Percentiles rank a stretch among this genome's conserved stretches.
These are phyloP conservation scores for Spinus olivaceus DNA, from an alignment of 2,797 vertebrate genomes.

Conservation along the genomic window DNA sequence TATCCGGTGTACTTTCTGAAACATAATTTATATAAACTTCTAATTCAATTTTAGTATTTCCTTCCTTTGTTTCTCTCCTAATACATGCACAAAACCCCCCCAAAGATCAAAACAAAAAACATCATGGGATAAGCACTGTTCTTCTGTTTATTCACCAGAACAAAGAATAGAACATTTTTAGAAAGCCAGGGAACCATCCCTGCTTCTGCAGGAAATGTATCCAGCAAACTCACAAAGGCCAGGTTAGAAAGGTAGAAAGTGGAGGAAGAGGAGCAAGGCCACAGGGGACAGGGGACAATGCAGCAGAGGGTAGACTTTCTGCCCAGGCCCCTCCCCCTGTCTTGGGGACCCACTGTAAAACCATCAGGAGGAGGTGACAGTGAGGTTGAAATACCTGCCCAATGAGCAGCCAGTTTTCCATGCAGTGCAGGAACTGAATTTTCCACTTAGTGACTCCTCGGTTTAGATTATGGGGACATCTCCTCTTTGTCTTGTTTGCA, in stretches of 20 bases:
- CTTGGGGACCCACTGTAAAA: not conserved
- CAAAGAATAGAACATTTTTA: slow-evolving; percentile 20
- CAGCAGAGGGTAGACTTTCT: not conserved
- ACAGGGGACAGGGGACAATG: not conserved
- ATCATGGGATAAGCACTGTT: not conserved
- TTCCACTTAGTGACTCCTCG: not conserved
- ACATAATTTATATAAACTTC: slow-evolving; percentile 13
- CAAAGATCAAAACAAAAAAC: not conserved
- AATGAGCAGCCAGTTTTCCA: not conserved
- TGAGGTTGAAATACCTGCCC: not conserved
- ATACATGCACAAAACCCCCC: not conserved
- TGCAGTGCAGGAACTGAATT: not conserved
- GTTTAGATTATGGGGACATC: not conserved
- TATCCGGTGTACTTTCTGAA: slow-evolving; percentile 39
- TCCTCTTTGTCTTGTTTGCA: not conserved
- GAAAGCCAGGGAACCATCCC: not conserved
- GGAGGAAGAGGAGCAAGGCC: not conserved
- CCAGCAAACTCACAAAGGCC: not conserved
- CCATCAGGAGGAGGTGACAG: not conserved
- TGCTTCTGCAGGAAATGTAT: not conserved
- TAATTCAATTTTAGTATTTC: slow-evolving; percentile 27
- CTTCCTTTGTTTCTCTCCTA: slow-evolving; percentile 29
- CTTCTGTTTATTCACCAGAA: slow-evolving; percentile 25
- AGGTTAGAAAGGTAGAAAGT: not conserved
- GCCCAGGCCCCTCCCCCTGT: not conserved